These are phyloP conservation scores for Drosophila pegasa DNA, from an alignment of 2,888 invertebrate species.

Conservation along the genomic window DNA sequence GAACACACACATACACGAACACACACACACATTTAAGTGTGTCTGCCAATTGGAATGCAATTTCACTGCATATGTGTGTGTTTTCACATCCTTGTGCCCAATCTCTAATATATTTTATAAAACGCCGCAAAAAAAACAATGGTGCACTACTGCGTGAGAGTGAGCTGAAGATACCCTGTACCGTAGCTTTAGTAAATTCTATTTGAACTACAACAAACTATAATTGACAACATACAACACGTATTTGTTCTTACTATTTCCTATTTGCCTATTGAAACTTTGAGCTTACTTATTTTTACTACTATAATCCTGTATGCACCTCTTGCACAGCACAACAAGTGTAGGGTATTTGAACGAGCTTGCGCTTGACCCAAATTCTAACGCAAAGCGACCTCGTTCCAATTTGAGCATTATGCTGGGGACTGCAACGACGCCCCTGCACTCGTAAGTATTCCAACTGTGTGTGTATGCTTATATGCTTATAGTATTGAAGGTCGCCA, in stretches of 20 bases:
- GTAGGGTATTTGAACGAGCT: conserved; percentile 28
- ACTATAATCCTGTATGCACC: background rate
- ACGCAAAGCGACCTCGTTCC: conserved; percentile 65
- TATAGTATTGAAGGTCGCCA: conserved; percentile 50
- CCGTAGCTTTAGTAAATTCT: background rate
- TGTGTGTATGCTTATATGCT: background rate
- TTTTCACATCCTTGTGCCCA: conserved; percentile 81
- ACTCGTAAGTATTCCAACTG: conserved; percentile 58
- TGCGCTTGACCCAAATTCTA: conserved; percentile 83
- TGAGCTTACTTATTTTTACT: background rate
- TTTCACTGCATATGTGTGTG: conserved; percentile 50
- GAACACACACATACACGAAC: background rate
- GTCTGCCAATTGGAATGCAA: conserved; percentile 70
- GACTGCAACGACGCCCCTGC: conserved; percentile 48
- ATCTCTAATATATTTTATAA: conserved; percentile 82
- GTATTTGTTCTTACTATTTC: background rate
- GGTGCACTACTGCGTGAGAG: background rate
- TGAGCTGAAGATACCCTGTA: conserved; percentile 9
- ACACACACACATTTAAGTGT: conserved; percentile 9
- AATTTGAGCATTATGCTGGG: conserved; percentile 53
- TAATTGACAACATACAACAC: background rate
- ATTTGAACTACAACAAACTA: too few relatives aligned
- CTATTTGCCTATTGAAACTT: too few relatives aligned
- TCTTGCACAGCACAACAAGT: background rate
- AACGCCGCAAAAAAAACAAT: conserved; percentile 46